Conservation (phyloP, 2,888 invertebrate species). For the Himalopsyche kuldschensis region DNA sequence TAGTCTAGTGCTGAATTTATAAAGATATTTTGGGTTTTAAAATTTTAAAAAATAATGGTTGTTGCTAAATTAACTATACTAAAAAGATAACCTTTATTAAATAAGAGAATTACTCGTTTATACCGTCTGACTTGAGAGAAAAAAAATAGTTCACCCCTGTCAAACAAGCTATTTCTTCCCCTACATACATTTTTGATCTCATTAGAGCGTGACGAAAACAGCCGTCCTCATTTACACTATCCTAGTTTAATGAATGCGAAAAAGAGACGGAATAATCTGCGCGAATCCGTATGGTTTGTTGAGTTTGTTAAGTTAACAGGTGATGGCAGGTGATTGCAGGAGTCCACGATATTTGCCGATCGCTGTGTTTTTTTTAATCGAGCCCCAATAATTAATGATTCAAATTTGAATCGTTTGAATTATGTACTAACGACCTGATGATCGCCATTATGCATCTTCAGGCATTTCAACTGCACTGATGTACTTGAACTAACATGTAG, state of each 20-base stretch:
- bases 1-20: no score
- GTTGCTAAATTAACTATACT: no score
- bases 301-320: not conserved
- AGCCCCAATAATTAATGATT: not conserved
- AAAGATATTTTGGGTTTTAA: no score
- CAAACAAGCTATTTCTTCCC: not conserved
- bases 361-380: not conserved
- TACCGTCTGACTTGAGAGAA: no score
- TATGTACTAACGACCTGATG: no score
- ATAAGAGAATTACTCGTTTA: no score
- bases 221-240: not conserved
- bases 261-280: not conserved
- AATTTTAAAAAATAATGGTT: no score
- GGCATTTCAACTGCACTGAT: no score
- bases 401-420: no score
- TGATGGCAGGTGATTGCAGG: not conserved
- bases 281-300: not conserved
- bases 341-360: not conserved
- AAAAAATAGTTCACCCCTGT: not conserved
- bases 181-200: not conserved
- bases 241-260: not conserved
- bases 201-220: not conserved
- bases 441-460: no score
- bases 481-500: no score
- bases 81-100: no score